Evolutionary conservation across 2,888 invertebrate species (phyloP).

Genomic region (Dermolepida albohirtum): DNA sequence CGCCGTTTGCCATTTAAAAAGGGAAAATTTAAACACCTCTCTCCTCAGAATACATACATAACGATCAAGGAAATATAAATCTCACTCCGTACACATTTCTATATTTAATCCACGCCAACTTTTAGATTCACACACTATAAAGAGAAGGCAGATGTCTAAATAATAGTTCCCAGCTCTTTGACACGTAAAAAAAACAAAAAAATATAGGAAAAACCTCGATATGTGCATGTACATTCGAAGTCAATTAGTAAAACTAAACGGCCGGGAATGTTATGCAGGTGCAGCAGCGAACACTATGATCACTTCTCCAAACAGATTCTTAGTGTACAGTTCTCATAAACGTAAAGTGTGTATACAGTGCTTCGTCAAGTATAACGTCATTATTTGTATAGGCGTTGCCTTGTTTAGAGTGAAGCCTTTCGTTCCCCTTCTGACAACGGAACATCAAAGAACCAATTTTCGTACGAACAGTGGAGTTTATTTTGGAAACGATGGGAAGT

Average conservation of each 20-base stretch:
- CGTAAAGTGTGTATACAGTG: conserved; percentile 16
- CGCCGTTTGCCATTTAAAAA: too few relatives aligned
- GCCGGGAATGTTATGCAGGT: conserved; percentile 28
- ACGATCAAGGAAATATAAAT: too few relatives aligned
- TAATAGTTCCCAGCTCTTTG: too few relatives aligned
- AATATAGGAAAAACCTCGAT: not conserved
- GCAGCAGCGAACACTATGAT: conserved; percentile 10
- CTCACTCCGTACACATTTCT: too few relatives aligned
- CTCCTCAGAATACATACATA: too few relatives aligned
- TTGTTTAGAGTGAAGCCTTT: conserved; percentile 35
- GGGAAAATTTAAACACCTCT: too few relatives aligned
- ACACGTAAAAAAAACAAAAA: too few relatives aligned
- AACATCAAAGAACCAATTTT: conserved; percentile 34
- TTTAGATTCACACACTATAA: too few relatives aligned
- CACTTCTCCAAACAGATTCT: conserved; percentile 29
- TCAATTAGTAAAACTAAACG: conserved; percentile 28
- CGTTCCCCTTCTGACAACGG: not conserved
- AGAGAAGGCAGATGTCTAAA: too few relatives aligned
- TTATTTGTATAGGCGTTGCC: conserved; percentile 37
- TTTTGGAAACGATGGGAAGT: not conserved
- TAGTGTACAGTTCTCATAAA: conserved; percentile 28
- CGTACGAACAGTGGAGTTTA: not conserved
- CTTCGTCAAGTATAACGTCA: conserved; percentile 33
- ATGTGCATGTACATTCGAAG: conserved; percentile 4
- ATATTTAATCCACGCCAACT: too few relatives aligned